Base-by-base conservation (phyloP, 1,140 invertebrate species). In the Eulimnadia texana region DNA sequence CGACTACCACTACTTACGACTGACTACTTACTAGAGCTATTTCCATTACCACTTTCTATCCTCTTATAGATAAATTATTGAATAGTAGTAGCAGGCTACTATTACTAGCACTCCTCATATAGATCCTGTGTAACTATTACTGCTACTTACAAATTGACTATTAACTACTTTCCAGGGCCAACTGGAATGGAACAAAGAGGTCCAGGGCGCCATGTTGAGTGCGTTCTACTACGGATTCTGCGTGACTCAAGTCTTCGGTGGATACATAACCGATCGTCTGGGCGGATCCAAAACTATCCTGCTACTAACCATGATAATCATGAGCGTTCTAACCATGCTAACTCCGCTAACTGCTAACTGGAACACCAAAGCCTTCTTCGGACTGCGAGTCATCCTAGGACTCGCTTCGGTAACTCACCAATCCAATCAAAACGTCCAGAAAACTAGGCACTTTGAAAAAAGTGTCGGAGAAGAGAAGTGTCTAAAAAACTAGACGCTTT, bases 201-300 rank as follows among this genome's bases (percentile, higher is more conserved):
- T 67, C 0, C 73, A 76, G 68, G 72, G 72, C 19, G 54, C 63
- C 9, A 70, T 77, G 22, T 51, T 77, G 3, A 72, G 70, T 6
- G 68, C 72, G 6, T 76, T 75, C 66, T 76, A 72, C 65, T 71
- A 72, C 51, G 76, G 75, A 16, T 77, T 73, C 63, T 65, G 73
- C 1, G 55, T 72, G 2, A 72, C 73, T 1, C 77, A 78, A 64
- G 67, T 78, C 22, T 71, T 74, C 10, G 76, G 73, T n/a, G 75
- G 74, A 42, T 72, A 67, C 66, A 50, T 76, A 13, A 66, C 67
- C 20, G 72, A 73, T 56, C 63, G 68, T 22, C 72, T 72, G 60
- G 76, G 75, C 19, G 71, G 73, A 13, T 72, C 71, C 57, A 66
- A 66, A 24, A 66, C 71, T 20, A 68, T 75, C 13, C 6, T 42